A percentile compares a stretch with the other conserved stretches of the same genome.
phyloP scores from a whole-genome alignment of 2,888 invertebrate species.

The Pseudococcus viburni region DNA sequence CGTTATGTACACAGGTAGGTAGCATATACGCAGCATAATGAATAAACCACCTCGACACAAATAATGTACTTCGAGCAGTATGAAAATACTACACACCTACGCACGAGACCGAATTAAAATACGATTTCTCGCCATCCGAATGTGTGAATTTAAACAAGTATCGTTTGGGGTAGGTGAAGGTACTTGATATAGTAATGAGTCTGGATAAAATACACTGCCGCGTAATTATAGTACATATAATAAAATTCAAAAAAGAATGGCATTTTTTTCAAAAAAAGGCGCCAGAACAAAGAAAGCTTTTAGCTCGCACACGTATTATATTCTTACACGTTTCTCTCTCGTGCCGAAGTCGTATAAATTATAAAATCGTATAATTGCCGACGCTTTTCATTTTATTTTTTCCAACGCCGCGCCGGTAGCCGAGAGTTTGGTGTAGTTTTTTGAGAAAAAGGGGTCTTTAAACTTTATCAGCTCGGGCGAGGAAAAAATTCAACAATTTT shows the following conservation, averaged over 20 bases:
- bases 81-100: constrained; percentile 8
- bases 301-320: background rate
- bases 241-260: constrained; percentile 30
- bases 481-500: too few relatives aligned
- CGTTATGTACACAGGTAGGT: background rate
- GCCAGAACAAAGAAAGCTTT: constrained; percentile 32
- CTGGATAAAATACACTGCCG: constrained; percentile 26
- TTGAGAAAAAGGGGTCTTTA: too few relatives aligned
- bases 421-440: background rate
- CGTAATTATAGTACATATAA: background rate
- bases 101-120: background rate
- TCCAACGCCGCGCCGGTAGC: background rate
- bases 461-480: too few relatives aligned
- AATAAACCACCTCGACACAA: background rate
- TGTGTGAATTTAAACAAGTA: constrained; percentile 23
- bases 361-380: constrained; percentile 34
- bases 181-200: constrained; percentile 1
- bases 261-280: background rate
- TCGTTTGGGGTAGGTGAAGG: background rate
- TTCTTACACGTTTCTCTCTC: constrained; percentile 28
- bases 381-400: background rate
- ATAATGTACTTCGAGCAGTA: background rate
- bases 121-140: constrained; percentile 7
- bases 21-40: background rate
- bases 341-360: constrained; percentile 40